Evolutionary conservation across 1,140 invertebrate genomes (phyloP), one percentile per base, ranked within the genome.

Genomic region (Eriocheir sinensis): DNA sequence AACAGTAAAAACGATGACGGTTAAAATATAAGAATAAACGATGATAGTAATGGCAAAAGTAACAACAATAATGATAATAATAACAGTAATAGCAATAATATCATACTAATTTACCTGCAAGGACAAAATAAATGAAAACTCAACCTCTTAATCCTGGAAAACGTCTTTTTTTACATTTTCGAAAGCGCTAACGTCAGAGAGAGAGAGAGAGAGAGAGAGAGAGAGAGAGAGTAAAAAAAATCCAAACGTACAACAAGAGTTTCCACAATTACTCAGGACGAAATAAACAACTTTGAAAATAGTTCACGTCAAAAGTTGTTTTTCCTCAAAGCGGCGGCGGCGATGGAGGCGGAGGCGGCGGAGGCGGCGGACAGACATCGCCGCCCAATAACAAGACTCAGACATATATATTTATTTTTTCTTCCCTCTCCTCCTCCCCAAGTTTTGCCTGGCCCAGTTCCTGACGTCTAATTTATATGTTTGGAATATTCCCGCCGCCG

Each of bases 391-490:
- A 92, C 44, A 53, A 41, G 79, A 44, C 83, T 92, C 30, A 32
- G 17, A 72, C 32, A 38, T 91, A 79, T 91, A 38, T n/a, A 27
- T 27, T 30, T 83, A 48, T 83, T 6, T 85, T 92, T 53, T 85
- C 85, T 85, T 12, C 83, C 32, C n/a, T n/a, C n/a, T n/a, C n/a
- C n/a, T n/a, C n/a, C n/a, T n/a, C n/a, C 41, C 21, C 15, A 85
- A 41, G n/a, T 85, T 41, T 81, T 83, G n/a, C 81, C 36, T 53
- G 79, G 91, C 41, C 72, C 81, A 44, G 40, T 92, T 85, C 91
- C 44, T 92, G 91, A 83, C n/a, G 27, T 86, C 88, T 89, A 90
- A 94, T 94, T 94, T 94, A 94, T 94, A 41, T 94, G 93, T 94
- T 94, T 94, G 86, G 86, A 94, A 94, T 89, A 94, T 94, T 90